Evolutionary conservation across 2,888 invertebrate genomes (phyloP), one percentile per base, ranked within the genome.

Genomic region (Heliconius hortense): DNA sequence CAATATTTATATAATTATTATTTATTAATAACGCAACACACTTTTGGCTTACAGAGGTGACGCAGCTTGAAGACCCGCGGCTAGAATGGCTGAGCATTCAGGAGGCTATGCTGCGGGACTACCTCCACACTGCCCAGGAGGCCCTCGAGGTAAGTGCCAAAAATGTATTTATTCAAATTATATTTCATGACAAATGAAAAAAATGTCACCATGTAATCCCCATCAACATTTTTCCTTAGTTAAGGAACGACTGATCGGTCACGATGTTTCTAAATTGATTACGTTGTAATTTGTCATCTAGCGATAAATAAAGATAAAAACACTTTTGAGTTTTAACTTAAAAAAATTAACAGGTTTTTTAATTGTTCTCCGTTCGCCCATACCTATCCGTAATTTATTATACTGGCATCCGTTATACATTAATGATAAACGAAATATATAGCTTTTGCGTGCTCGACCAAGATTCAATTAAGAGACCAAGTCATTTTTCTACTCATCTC

Each of bases 21-120:
- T 8, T 21, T 13, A 43, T 39, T 48, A 39, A 60, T 39, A 26
- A 15, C 24, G 11, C 53, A 48, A 48, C 5, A 21, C 31, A 21
- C 13, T 11, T 72, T 71, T 71, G 74, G 76, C 70, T 82, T 95
- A 59, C 95, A 98, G 98, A 98, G 95, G 96, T 97, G 86, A 99
- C 98, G 87, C 99, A 99, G 94, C 94, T 99, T 80, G 99, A 99
- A 94, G 99, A 99, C 93, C 99, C 99, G 80, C 95, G 99, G 85
- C 95, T 98, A 94, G 98, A 98, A 96, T 99, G 99, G 99, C 96
- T 98, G 87, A 97, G 96, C 85, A 97, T 98, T 84, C 99, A 99
- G 94, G 98, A 99, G 94, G 97, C 97, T 81, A 99, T 99, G 99
- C 95, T 99, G 89, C 96, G 98, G 90, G 98, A 99, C 88, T 99